Base-by-base conservation (phyloP, 2,888 invertebrate genomes). In the Pharmacophagus antenor region DNA sequence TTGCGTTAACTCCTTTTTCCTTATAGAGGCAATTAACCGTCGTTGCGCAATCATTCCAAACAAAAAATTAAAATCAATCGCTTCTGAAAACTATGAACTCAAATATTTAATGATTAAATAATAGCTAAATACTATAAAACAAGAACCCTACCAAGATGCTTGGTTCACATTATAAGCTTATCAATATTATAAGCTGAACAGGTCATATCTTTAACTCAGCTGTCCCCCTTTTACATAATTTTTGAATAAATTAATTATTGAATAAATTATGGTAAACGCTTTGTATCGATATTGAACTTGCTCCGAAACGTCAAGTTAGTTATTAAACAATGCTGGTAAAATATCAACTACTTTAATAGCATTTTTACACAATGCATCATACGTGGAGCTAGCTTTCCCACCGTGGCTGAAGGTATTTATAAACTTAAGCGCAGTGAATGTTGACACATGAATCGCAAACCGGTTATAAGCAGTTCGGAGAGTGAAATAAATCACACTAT, bases 361-460 rank as follows among this genome's bases (percentile, higher is more conserved):
- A 56, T 59, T 61, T 61, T 48, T 65, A 54, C 63, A 74, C 74
- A 74, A 73, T 72, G 67, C 66, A 70, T 72, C 62, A 64, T 61
- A 73, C 70, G 69, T 69, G 71, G 64, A 69, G 70, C 70, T 73
- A 72, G 75, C 73, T 71, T 68, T 73, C 74, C 71, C 75, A 62
- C 70, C 68, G 74, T 75, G 75, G 73, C 74, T 72, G 64, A 69
- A 65, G 50, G 66, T 81, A 77, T 82, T 82, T 82, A 82, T 79
- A 82, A 77, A 79, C 65, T 67, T 25, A 60, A 68, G 64, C 57
- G 59, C 59, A 48, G 55, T 59, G 63, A 58, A 58, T 71, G 71
- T 68, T 70, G 70, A 72, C 69, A 73, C 67, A 69, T 64, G 62
- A 41, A 62, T 54, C 20, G 56, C 20, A 46, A 70, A 72, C 77